phyloP scores from a whole-genome alignment of 2,113 vertebrate species.

The Calyptommatus sinebrachiatus region DNA sequence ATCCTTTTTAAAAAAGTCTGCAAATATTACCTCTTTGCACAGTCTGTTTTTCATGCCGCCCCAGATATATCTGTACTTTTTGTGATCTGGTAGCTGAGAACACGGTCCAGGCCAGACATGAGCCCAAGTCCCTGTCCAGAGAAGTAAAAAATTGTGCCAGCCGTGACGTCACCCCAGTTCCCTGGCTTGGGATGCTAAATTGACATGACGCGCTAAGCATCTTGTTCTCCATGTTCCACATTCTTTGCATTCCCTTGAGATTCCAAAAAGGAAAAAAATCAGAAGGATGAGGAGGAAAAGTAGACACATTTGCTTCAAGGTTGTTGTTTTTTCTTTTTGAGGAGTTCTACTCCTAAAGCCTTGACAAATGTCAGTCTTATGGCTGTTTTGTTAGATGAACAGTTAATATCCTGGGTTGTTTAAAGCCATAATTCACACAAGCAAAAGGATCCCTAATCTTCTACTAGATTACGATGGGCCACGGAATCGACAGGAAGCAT shows the following conservation, averaged over 20 bases:
- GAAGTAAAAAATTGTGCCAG: not conserved
- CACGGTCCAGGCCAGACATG: not conserved
- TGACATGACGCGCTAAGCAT: not conserved
- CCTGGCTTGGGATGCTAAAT: not conserved
- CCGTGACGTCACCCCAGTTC: not conserved
- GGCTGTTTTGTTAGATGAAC: not conserved
- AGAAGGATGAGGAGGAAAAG: too few relatives aligned
- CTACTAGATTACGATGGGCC: too few relatives aligned
- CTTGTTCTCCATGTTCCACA: not conserved
- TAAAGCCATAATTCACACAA: not conserved
- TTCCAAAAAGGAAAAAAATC: too few relatives aligned
- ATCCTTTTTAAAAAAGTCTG: too few relatives aligned
- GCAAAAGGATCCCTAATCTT: not conserved
- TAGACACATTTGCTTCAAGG: not conserved
- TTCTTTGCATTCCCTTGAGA: slow-evolving; percentile 9
- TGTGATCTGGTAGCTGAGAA: not conserved
- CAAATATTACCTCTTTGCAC: not conserved
- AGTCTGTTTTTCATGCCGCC: not conserved
- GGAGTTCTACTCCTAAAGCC: not conserved
- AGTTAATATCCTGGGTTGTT: not conserved
- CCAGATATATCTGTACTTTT: not conserved
- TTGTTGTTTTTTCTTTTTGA: too few relatives aligned
- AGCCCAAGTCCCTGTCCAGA: not conserved
- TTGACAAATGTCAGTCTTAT: not conserved
- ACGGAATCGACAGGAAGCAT: too few relatives aligned